Evolutionary conservation across 2,113 vertebrate species (phyloP), one percentile per base, ranked within the genome.

Genomic region (Reinhardtius hippoglossoides): DNA sequence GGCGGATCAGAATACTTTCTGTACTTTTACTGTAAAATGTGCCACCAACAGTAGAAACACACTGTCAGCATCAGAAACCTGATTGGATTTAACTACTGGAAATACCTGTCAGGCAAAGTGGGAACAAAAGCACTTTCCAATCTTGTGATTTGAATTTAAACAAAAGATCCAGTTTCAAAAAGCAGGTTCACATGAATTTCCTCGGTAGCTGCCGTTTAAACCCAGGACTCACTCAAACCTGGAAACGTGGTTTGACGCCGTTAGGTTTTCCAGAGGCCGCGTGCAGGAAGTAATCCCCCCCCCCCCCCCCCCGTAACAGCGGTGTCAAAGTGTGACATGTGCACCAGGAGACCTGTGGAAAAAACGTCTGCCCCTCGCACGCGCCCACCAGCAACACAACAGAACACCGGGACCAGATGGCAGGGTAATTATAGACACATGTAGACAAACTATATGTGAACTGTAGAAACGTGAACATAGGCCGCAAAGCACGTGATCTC

Each of bases 381-480:
- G 26, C 18, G 3, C 15, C 3, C 20, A 44, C 23, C 55, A 1
- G 55, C 13, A 46, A n/a, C n/a, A n/a, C n/a, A 57, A n/a, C 24
- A 60, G 10, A 37, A 7, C 24, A 59, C 26, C 40, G 42, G 0
- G 10, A 60, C 46, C 67, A 82, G 68, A 58, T 84, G 75, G 82
- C 50, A 5, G 66, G 57, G 74, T 80, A 83, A 87, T 67, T 81
- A 62, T 63, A 87, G 57, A 27, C 9, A 1, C 6, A 60, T 70
- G 67, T 75, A 84, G 74, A 88, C 84, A 87, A 81, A 86, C 50
- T 5, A 44, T 5, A 26, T 5, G 15, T 46, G 71, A 24, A 18
- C 31, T 1, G 23, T 54, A 50, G 20, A 78, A 81, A 72, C 37
- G 64, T 55, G 66, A 80, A 78, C 42, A 65, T 7, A 62, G 35